Evolutionary conservation across 1,140 invertebrate species (phyloP), one percentile per base, ranked within the genome.

Genomic region (Heliconius eleuchia): DNA sequence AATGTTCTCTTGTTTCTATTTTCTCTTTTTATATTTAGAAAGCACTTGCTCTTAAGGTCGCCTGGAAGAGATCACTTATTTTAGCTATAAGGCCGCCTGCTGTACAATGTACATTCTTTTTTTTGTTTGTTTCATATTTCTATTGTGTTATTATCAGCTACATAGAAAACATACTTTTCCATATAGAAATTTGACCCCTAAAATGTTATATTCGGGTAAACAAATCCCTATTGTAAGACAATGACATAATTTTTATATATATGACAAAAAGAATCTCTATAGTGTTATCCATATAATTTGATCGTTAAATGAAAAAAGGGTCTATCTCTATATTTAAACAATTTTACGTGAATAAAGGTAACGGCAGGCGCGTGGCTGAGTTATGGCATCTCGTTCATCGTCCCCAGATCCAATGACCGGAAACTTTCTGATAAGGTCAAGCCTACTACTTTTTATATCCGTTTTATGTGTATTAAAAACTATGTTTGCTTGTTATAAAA

Each of bases 351-450:
- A 74, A 39, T 23, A 78, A 71, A 77, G 73, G 71, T 73, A 50
- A 70, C 46, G 74, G 71, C 66, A 55, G 76, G 57, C 55, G 74
- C 60, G 52, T 34, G 66, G 46, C 79, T 80, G 76, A 81, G 66
- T 76, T 81, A 81, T 74, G 60, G 80, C 88, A 85, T 83, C 82
- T 82, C 83, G 83, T 86, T 85, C 77, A 83, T 85, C 81, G 81
- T 83, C 82, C 82, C 82, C 77, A 75, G 86, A 85, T 85, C 84
- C 88, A 91, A 89, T 89, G 90, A 87, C 89, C 87, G 87, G 87
- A 90, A 90, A 89, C 85, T 81, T 84, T 76, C 81, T 77, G 90
- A 91, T 91, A 91, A 90, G 83, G 89, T 86, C 85, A 88, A 77
- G 84, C 83, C 82, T 86, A 85, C 6, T 71, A 37, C 0, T 37